phyloP scores from a whole-genome alignment of 2,888 invertebrate genomes.

The Cremastobaeus sp. region DNA sequence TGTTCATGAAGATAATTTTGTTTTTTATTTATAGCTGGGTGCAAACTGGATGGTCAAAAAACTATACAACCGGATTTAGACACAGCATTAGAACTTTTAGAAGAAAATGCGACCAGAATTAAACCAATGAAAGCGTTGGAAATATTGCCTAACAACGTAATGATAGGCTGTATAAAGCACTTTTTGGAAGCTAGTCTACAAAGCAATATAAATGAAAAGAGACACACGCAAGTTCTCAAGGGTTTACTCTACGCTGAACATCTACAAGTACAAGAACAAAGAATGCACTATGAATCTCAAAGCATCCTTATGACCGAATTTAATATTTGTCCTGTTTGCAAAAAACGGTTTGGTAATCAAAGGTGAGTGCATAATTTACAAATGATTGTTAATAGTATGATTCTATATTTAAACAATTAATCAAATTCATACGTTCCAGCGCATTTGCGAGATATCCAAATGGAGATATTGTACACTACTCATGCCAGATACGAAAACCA shows the following conservation, averaged over 20 bases:
- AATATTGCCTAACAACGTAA: conserved; percentile 89
- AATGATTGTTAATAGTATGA: not conserved
- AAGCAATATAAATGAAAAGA: conserved; percentile 85
- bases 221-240: conserved; percentile 88
- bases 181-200: conserved; percentile 90
- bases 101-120: conserved; percentile 90
- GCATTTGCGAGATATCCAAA: conserved; percentile 95
- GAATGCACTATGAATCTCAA: conserved; percentile 89
- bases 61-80: conserved; percentile 86
- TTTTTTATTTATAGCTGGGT: conserved; percentile 49
- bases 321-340: conserved; percentile 94
- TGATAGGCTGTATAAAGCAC: conserved; percentile 86
- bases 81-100: conserved; percentile 88
- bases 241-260: conserved; percentile 92
- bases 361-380: conserved; percentile 79
- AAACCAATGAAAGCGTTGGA: conserved; percentile 89
- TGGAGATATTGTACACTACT: conserved; percentile 95
- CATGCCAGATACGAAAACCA: conserved; percentile 84
- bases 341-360: conserved; percentile 94
- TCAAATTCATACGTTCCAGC: conserved; percentile 80
- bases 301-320: conserved; percentile 91
- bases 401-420: too few species aligned
- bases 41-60: conserved; percentile 77
- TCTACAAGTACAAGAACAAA: conserved; percentile 89
- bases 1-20: too few species aligned